Conservation (phyloP, 1,140 invertebrate genomes). For the Lethrus apterus region DNA sequence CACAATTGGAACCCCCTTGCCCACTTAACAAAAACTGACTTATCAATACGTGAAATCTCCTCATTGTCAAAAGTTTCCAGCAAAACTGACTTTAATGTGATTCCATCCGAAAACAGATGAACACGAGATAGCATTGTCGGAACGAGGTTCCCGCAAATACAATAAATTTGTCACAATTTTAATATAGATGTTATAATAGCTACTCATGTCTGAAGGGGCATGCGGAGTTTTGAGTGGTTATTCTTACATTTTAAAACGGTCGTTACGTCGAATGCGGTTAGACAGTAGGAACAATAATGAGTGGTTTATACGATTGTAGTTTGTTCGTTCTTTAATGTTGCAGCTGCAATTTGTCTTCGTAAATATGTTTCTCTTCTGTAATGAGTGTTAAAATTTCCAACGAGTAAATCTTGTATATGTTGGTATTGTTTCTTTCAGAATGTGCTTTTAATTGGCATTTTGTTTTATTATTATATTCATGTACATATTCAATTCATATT, state of each 20-base stretch:
- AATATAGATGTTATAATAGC: slow-evolving; percentile 27
- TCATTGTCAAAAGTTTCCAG: slow-evolving; percentile 18
- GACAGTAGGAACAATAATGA: slow-evolving; percentile 26
- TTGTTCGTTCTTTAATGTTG: slow-evolving; percentile 19
- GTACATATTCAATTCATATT: too few species aligned
- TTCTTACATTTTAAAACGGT: slow-evolving; percentile 23
- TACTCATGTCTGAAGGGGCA: slow-evolving; percentile 18
- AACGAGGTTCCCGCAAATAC: slow-evolving; percentile 22
- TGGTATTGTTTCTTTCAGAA: too few species aligned
- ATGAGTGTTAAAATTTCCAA: too few species aligned
- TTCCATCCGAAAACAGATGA: slow-evolving; percentile 1
- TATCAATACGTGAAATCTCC: too few species aligned
- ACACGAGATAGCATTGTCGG: slow-evolving; percentile 19
- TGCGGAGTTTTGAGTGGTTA: slow-evolving; percentile 20
- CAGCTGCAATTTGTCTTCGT: too few species aligned
- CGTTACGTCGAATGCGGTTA: slow-evolving; percentile 24
- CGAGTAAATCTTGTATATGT: too few species aligned
- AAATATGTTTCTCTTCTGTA: too few species aligned
- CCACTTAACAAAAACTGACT: too few species aligned
- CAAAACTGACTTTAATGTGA: slow-evolving; percentile 24
- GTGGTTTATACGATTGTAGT: slow-evolving; percentile 23
- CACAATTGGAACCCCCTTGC: too few species aligned
- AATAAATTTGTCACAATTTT: slow-evolving; percentile 29
- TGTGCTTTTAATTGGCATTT: too few species aligned
- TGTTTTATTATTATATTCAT: too few species aligned